Evolutionary conservation across 2,888 invertebrate genomes (phyloP).

Genomic region (Sialis fuliginosa): DNA sequence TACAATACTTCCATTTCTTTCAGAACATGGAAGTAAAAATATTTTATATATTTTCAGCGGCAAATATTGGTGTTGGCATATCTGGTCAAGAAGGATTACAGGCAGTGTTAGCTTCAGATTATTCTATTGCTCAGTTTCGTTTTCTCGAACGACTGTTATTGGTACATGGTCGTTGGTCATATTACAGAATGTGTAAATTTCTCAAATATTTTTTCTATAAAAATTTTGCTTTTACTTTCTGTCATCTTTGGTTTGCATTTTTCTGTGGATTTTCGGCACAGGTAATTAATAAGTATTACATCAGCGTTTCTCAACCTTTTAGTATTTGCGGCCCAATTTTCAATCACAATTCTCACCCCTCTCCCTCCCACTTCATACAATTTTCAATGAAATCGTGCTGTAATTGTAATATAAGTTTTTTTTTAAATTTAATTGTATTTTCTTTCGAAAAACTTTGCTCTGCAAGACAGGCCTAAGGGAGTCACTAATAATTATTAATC

Average conservation of each 20-base stretch:
- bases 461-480: too few relatives aligned
- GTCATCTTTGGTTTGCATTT: conserved; percentile 99
- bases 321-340: too few relatives aligned
- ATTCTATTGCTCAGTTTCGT: conserved; percentile 93
- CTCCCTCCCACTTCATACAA: too few relatives aligned
- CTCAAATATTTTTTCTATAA: conserved; percentile 99
- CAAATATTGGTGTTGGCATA: conserved; percentile 97
- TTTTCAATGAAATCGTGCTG: too few relatives aligned
- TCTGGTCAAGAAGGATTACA: conserved; percentile 97
- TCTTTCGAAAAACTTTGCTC: too few relatives aligned
- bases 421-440: too few relatives aligned
- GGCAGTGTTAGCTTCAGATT: conserved; percentile 95
- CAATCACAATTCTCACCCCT: too few relatives aligned
- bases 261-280: conserved; percentile 99
- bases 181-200: conserved; percentile 97
- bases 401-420: too few relatives aligned
- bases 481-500: too few relatives aligned
- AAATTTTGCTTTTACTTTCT: conserved; percentile 98
- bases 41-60: conserved; percentile 40
- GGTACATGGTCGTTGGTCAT: conserved; percentile 95
- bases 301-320: too few relatives aligned
- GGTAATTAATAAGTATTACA: conserved; percentile 33
- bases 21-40: too few relatives aligned
- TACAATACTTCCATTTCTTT: too few relatives aligned
- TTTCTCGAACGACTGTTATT: conserved; percentile 85